Evolutionary conservation across 1,140 invertebrate genomes (phyloP).

Genomic region (Brachionus paranguensis): DNA sequence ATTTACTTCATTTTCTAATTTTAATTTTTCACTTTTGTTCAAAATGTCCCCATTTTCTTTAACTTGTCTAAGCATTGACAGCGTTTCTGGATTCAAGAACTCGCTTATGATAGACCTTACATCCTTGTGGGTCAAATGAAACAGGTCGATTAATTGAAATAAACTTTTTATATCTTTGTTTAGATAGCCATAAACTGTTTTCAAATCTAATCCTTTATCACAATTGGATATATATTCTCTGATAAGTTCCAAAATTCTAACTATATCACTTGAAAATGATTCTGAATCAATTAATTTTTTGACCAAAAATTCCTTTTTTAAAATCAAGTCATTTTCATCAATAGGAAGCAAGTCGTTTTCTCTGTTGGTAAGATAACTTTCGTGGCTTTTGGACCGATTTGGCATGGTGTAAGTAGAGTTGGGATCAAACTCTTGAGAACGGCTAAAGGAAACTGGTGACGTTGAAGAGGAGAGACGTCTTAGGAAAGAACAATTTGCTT

Average conservation of each 20-base stretch:
- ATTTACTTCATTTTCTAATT: conserved; percentile 8
- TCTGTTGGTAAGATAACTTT: neutral
- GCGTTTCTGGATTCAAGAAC: neutral
- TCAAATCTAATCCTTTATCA: neutral
- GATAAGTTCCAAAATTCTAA: neutral
- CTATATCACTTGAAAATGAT: conserved; percentile 16
- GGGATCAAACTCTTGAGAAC: neutral
- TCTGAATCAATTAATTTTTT: conserved; percentile 22
- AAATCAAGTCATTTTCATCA: conserved; percentile 1
- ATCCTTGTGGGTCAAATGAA: conserved; percentile 14
- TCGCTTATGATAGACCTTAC: neutral
- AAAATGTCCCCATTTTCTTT: neutral
- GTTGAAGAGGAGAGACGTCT: neutral
- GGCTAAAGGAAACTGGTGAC: neutral
- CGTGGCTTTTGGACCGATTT: neutral
- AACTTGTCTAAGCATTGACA: neutral
- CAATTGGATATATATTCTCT: neutral
- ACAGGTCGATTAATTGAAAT: conserved; percentile 6
- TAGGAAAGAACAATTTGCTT: neutral
- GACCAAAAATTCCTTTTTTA: conserved; percentile 16
- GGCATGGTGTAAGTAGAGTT: neutral
- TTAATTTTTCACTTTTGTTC: neutral
- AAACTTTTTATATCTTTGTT: conserved; percentile 14
- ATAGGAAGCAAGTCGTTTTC: neutral
- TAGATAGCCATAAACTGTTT: neutral